Conservation (phyloP, 2,113 vertebrate species). For the Sinocyclocheilus anophthalmus region DNA sequence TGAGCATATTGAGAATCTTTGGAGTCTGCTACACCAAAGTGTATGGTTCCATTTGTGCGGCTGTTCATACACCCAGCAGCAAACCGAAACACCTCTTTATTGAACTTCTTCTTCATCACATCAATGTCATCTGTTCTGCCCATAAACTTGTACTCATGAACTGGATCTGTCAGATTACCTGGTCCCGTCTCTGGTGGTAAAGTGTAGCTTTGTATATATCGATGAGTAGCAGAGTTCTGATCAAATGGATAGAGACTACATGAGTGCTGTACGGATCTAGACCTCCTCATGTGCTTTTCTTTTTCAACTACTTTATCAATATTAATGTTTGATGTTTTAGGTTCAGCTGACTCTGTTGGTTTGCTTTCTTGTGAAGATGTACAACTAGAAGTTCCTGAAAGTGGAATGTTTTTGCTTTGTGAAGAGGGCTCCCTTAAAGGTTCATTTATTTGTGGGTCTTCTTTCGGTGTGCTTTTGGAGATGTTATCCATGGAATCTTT, state of each 20-base stretch:
- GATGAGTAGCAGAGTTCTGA: slow-evolving; percentile 57
- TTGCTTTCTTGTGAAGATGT: neutral
- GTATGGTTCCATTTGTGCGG: slow-evolving; percentile 77
- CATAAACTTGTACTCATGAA: slow-evolving; percentile 76
- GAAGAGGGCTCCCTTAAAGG: neutral
- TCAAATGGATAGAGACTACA: slow-evolving; percentile 69
- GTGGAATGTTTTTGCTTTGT: neutral
- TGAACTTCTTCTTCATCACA: slow-evolving; percentile 71
- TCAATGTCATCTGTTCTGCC: slow-evolving; percentile 61
- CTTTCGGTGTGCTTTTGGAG: neutral
- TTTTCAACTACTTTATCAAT: neutral
- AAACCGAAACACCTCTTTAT: slow-evolving; percentile 76
- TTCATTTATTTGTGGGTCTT: neutral
- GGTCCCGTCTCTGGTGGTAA: slow-evolving; percentile 75
- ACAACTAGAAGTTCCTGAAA: neutral
- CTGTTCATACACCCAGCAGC: slow-evolving; percentile 77
- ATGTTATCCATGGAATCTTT: neutral
- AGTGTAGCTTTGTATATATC: slow-evolving; percentile 69
- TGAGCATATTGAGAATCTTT: slow-evolving; percentile 25
- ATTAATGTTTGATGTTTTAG: neutral
- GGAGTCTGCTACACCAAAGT: slow-evolving; percentile 71
- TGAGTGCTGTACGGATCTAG: neutral
- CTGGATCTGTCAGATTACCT: slow-evolving; percentile 72
- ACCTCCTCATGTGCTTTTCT: neutral
- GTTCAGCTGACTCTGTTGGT: neutral